Conservation (phyloP, 2,888 invertebrate species). For the Lacanobia wlatinum region DNA sequence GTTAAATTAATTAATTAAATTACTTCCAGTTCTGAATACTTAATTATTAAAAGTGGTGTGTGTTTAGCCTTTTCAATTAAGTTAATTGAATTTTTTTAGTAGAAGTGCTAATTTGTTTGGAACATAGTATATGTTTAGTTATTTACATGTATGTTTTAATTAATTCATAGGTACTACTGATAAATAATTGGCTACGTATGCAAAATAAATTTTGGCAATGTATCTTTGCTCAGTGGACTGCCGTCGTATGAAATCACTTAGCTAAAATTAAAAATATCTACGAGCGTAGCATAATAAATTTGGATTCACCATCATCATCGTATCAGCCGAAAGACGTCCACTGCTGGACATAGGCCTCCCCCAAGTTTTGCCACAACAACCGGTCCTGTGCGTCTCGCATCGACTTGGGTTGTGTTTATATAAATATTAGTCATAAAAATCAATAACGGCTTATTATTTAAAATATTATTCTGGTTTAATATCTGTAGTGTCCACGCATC, state of each 20-base stretch:
- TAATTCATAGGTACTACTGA: background rate
- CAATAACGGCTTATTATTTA: background rate
- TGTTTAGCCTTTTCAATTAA: constrained; percentile 40
- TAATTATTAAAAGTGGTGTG: constrained; percentile 55
- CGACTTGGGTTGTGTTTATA: background rate
- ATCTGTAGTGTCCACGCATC: too few species aligned
- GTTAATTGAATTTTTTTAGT: constrained; percentile 49
- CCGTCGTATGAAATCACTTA: background rate
- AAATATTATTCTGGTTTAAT: background rate
- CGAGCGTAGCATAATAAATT: background rate
- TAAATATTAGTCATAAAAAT: background rate
- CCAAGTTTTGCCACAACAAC: too few species aligned
- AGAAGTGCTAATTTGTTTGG: constrained; percentile 33
- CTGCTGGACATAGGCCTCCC: too few species aligned
- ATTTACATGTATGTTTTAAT: background rate
- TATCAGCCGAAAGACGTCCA: too few species aligned
- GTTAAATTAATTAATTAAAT: constrained; percentile 46
- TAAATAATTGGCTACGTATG: background rate
- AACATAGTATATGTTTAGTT: background rate
- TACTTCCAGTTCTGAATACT: constrained; percentile 42
- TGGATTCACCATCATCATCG: too few species aligned
- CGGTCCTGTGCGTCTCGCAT: too few species aligned
- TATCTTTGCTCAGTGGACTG: background rate
- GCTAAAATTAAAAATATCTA: background rate
- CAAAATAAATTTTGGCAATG: constrained; percentile 3